Base-by-base conservation (phyloP, 2,888 invertebrate species). In the Macrosiphum euphorbiae region DNA sequence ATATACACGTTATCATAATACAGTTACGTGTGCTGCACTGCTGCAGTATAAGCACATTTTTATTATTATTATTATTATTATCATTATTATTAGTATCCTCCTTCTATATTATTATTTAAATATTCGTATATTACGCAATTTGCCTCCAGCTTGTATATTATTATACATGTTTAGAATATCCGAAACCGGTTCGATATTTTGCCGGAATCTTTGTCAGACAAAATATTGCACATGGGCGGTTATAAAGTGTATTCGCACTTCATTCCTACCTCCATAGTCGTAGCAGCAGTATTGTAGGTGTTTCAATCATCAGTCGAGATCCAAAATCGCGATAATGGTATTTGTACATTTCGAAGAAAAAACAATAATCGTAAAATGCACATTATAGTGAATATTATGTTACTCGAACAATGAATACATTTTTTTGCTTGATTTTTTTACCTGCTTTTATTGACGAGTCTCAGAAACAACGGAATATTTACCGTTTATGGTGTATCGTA, bases 121-220 rank as follows among this genome's bases (percentile, higher is more conserved):
- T 78, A 78, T 78, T 78, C 78, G 8, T 78, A 35, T 78, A 35
- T 78, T 41, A 78, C 35, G 35, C 5, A 20, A 78, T 78, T 41
- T 78, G 35, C 35, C 2, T 0, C 7, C 78, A 85, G 11, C 26
- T 26, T n/a, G n/a, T 67, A 13, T 26, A 13, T 85, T 26, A 13
- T 85, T 85, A 44, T 28, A 26, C 44, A n/a, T 50, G 26, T 87
- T 47, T 50, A 13, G 35, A 78, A 20, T 86, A 16, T n/a, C 16
- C 16, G 50, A 87, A 87, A 87, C 87, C 87, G 87, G 87, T 50
- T 87, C n/a, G 50, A 87, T 26, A 47, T n/a, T 88, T 52, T 52
- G 24, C 55, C 88, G 28, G n/a, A 20, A n/a, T 88, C 24, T 35
- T 11, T 41, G 55, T 88, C 55, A 1, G 41, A 41, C 55, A 41